Base-by-base conservation (phyloP, 2,113 vertebrate genomes). In the Takifugu flavidus region DNA sequence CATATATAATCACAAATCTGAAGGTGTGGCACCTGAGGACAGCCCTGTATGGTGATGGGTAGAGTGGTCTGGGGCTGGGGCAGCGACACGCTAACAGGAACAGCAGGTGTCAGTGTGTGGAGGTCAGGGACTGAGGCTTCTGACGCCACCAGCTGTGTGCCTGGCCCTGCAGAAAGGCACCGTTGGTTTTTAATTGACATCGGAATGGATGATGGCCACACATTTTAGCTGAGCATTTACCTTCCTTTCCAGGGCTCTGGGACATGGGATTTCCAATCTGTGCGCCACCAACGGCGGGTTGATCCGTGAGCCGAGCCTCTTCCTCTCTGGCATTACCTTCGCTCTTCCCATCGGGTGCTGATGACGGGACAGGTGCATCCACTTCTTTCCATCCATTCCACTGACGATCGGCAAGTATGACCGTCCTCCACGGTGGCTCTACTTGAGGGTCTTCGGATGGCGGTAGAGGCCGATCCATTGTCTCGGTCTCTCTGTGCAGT, bases 41-140 rank as follows among this genome's bases (percentile, higher is more conserved):
- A 91, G 51, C 85, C 75, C 70, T 92, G 91, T n/a, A 92, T 75
- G 2, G 88, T 72, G 75, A 92, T 83, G 51, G 91, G 91, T 70
- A 91, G 57, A 53, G 87, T 53, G 12, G 89, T 80, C 56, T 90
- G 91, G 0, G 85, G 66, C 58, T 89, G 91, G 2, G 83, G 28
- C 60, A 88, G 63, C 47, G 89, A 69, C 54, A 89, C 39, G 20
- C 86, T 90, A 75, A 92, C 71, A 26, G 86, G 75, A 20, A 71
- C 80, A 60, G 81, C 72, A 5, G 85, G 68, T 39, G 79, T 73
- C 62, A 87, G 13, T 12, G 83, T 86, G 64, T 89, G 89, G 56
- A 88, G 65, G 4, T 76, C 59, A 39, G 87, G 55, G n/a, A 67
- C 53, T 20, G 77, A 45, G 25, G 70, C 45, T 42, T 88, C 87